Evolutionary conservation across 2,113 vertebrate genomes (phyloP).

Genomic region (Platysteira castanea): DNA sequence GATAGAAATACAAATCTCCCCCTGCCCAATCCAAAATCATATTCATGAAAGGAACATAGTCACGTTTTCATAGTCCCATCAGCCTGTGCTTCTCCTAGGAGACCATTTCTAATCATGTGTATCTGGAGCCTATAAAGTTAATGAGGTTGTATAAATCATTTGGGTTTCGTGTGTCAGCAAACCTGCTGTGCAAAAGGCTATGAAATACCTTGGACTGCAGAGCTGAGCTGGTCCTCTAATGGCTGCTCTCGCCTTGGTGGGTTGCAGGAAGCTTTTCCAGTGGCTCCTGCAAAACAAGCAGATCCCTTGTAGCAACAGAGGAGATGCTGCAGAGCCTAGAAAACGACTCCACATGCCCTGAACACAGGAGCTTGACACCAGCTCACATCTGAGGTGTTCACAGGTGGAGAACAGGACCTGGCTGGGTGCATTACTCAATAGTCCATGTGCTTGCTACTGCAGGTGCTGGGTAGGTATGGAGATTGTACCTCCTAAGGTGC

Average conservation of each 20-base stretch:
- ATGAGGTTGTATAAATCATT: not conserved
- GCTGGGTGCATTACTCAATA: not conserved
- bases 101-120: not conserved
- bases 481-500: not conserved
- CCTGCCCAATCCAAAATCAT: not conserved
- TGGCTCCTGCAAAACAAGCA: not conserved
- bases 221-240: not conserved
- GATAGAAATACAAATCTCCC: not conserved
- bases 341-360: not conserved
- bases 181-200: not conserved
- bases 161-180: not conserved
- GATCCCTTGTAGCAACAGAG: not conserved
- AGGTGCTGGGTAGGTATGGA: rapidly evolving
- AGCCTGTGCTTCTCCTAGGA: not conserved
- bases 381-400: not conserved
- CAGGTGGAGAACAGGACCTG: not conserved
- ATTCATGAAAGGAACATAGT: not conserved
- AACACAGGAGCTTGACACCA: not conserved
- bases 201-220: not conserved
- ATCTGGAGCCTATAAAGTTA: not conserved
- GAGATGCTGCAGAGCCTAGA: not conserved
- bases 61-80: not conserved
- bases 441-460: not conserved
- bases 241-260: not conserved
- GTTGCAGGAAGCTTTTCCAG: not conserved